Conservation (phyloP, 1,140 invertebrate species). For the Coenobita brevimanus region DNA sequence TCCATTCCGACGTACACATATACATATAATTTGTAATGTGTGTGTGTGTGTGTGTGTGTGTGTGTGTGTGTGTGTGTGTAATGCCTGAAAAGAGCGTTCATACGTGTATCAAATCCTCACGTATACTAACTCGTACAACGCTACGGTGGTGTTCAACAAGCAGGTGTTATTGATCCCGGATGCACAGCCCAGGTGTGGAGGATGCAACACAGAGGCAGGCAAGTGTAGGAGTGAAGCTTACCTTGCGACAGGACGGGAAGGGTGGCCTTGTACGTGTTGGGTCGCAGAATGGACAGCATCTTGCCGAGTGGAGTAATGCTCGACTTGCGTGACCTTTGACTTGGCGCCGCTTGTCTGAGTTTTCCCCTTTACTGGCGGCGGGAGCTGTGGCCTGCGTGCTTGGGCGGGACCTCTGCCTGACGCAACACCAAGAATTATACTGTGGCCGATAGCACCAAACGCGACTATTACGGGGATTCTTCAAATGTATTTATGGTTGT, state of each 20-base stretch:
- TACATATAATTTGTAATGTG: too few relatives aligned
- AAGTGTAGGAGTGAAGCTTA: not conserved
- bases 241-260: constrained; percentile 40
- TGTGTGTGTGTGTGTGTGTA: too few relatives aligned
- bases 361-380: not conserved
- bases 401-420: too few relatives aligned
- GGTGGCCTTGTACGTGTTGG: constrained; percentile 53
- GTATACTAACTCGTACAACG: too few relatives aligned
- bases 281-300: constrained; percentile 55
- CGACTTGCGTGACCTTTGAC: not conserved
- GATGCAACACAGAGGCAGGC: not conserved
- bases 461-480: constrained; percentile 35
- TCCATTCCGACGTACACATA: too few relatives aligned
- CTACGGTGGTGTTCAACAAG: too few relatives aligned
- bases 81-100: too few relatives aligned
- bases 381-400: too few relatives aligned
- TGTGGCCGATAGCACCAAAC: not conserved
- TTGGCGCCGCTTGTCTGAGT: not conserved
- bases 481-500: constrained; percentile 61
- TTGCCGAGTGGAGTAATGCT: not conserved
- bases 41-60: too few relatives aligned
- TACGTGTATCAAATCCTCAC: too few relatives aligned
- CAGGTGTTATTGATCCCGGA: too few relatives aligned
- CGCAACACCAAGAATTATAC: not conserved
- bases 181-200: too few relatives aligned